Percentiles rank a stretch among this genome's conserved stretches.
These are phyloP conservation scores for Chrysomela aeneicollis DNA, from an alignment of 2,888 invertebrate species.

Conservation along the genomic window DNA sequence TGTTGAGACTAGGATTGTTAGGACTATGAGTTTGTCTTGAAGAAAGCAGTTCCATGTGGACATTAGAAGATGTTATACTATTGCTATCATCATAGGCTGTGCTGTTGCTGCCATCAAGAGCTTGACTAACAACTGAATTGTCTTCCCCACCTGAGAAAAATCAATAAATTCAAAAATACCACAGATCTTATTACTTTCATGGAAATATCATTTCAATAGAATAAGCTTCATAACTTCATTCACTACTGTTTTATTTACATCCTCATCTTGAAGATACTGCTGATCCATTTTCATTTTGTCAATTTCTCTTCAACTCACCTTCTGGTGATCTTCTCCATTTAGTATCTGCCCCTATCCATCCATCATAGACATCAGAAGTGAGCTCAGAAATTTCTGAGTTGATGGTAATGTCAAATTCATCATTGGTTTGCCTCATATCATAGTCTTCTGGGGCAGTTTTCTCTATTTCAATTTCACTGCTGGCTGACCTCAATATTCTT, in stretches of 20 bases:
- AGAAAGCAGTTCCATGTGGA: constrained; percentile 65
- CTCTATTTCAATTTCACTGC: constrained; percentile 52
- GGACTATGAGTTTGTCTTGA: constrained; percentile 66
- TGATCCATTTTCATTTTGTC: too few relatives aligned
- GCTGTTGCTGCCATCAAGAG: constrained; percentile 64
- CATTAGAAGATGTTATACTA: constrained; percentile 66
- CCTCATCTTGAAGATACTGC: too few relatives aligned
- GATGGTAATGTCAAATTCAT: constrained; percentile 61
- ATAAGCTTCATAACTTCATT: too few relatives aligned
- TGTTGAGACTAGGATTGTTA: constrained; percentile 64
- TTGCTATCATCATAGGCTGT: constrained; percentile 64
- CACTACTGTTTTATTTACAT: too few relatives aligned
- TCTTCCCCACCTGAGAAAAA: constrained; percentile 60
- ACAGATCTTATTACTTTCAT: background rate
- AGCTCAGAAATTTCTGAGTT: constrained; percentile 62
- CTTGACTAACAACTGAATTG: constrained; percentile 60
- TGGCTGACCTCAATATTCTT: constrained; percentile 42
- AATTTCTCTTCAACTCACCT: constrained; percentile 60
- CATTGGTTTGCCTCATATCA: constrained; percentile 61
- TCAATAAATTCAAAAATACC: background rate
- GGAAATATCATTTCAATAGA: too few relatives aligned
- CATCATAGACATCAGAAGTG: constrained; percentile 64
- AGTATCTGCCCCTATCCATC: constrained; percentile 72
- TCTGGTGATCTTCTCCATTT: constrained; percentile 79
- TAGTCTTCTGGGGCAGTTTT: constrained; percentile 54